Evolutionary conservation across 1,140 invertebrate genomes (phyloP).

Genomic region (Scaptomyza montana): DNA sequence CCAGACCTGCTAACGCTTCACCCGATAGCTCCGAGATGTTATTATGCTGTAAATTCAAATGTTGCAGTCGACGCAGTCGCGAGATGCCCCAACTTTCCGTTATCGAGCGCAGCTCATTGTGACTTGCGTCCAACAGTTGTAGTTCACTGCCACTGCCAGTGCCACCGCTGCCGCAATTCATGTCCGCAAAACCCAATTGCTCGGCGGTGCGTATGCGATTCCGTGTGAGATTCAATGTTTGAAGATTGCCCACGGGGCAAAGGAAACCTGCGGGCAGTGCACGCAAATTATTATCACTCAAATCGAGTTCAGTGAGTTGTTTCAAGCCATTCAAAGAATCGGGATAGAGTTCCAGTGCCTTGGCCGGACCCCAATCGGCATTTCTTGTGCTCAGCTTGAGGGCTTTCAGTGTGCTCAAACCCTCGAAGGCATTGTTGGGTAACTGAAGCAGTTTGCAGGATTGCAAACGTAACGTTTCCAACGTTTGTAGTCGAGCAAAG

Average conservation of each 20-base stretch:
- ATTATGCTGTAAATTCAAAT: constrained; percentile 92
- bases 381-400: constrained; percentile 91
- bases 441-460: constrained; percentile 92
- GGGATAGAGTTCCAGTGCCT: constrained; percentile 88
- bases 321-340: constrained; percentile 89
- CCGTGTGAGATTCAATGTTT: constrained; percentile 92
- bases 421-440: constrained; percentile 90
- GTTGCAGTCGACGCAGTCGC: constrained; percentile 89
- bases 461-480: constrained; percentile 89
- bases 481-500: constrained; percentile 89
- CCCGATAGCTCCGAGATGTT: constrained; percentile 91
- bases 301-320: constrained; percentile 91
- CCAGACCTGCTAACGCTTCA: constrained; percentile 90
- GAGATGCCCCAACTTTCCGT: constrained; percentile 89
- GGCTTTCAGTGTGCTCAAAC: constrained; percentile 89
- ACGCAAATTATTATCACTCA: constrained; percentile 92
- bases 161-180: constrained; percentile 85
- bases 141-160: constrained; percentile 85
- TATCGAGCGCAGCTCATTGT: constrained; percentile 89
- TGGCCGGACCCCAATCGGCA: constrained; percentile 89
- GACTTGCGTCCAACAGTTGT: constrained; percentile 90
- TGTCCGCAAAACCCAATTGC: constrained; percentile 88
- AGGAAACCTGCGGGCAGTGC: constrained; percentile 90
- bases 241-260: constrained; percentile 90
- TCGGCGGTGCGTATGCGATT: constrained; percentile 91